A percentile compares a stretch with the other conserved stretches of the same genome.
These are phyloP conservation scores for Stramonita haemastoma DNA, from an alignment of 2,888 invertebrate genomes.

Conservation along the genomic window DNA sequence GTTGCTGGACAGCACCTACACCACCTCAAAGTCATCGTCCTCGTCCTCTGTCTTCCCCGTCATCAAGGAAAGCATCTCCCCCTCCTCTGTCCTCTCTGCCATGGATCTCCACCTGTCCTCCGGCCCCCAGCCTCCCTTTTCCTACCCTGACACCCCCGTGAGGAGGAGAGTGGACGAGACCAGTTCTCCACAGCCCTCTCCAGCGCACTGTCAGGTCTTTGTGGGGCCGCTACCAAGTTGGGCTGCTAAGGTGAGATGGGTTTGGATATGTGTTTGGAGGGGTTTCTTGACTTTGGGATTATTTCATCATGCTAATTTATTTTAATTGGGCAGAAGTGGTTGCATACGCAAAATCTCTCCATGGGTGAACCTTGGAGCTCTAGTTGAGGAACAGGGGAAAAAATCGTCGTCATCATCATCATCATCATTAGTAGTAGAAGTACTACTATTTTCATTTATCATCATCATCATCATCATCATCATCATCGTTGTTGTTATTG, in stretches of 20 bases:
- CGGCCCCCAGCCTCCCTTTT: neutral
- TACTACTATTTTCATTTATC: no score
- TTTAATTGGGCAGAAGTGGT: neutral
- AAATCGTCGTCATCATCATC: no score
- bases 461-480: no score
- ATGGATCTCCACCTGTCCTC: constrained; percentile 11
- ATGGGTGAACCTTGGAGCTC: no score
- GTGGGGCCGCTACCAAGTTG: constrained; percentile 74
- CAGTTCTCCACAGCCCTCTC: constrained; percentile 20
- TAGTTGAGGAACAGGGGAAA: no score
- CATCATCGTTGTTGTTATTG: no score
- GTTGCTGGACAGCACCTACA: constrained; percentile 41
- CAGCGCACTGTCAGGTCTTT: constrained; percentile 68
- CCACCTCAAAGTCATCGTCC: neutral
- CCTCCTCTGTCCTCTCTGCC: constrained; percentile 25
- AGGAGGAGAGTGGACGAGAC: constrained; percentile 1
- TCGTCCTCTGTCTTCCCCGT: constrained; percentile 41
- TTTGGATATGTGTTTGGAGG: neutral
- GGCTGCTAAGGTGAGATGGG: constrained; percentile 70
- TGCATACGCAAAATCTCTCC: no score
- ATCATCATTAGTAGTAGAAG: no score
- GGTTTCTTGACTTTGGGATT: neutral
- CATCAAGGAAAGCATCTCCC: constrained; percentile 46
- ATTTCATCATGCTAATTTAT: neutral
- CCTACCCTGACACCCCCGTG: constrained; percentile 30